phyloP scores from a whole-genome alignment of 1,140 invertebrate species.

The Anastrepha ludens region DNA sequence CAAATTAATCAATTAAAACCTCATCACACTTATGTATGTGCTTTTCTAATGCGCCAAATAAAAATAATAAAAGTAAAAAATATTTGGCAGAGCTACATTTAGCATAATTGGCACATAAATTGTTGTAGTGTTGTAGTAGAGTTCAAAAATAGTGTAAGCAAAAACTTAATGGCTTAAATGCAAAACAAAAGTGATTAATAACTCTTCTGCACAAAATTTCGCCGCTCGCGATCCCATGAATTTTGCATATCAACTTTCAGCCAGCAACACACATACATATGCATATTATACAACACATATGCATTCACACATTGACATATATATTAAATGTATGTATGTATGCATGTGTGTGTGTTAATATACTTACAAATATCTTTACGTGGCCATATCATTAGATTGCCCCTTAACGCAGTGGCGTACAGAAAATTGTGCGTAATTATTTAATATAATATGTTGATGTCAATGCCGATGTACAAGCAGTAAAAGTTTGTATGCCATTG shows the following conservation, averaged over 20 bases:
- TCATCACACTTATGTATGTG: neutral
- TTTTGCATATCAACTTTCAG: conserved; percentile 27
- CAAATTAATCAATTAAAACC: conserved; percentile 14
- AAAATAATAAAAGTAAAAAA: neutral
- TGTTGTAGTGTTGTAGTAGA: neutral
- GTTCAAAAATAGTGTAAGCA: neutral
- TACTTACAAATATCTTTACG: neutral
- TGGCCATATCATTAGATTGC: neutral
- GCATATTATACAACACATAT: neutral
- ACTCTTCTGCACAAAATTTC: neutral
- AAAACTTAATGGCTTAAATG: neutral
- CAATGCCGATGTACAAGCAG: neutral
- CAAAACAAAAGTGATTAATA: conserved; percentile 16
- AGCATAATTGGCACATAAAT: neutral
- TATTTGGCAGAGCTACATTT: neutral
- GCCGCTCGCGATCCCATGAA: neutral
- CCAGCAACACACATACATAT: neutral
- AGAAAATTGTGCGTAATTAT: neutral
- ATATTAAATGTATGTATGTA: neutral
- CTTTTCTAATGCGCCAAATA: neutral
- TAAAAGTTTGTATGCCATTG: neutral
- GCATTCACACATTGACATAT: neutral
- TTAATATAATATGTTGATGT: conserved; percentile 22
- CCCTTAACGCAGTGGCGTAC: neutral
- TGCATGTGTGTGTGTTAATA: neutral